Base-by-base conservation (phyloP, 1,140 invertebrate genomes). In the Rhagoletis zephyria region DNA sequence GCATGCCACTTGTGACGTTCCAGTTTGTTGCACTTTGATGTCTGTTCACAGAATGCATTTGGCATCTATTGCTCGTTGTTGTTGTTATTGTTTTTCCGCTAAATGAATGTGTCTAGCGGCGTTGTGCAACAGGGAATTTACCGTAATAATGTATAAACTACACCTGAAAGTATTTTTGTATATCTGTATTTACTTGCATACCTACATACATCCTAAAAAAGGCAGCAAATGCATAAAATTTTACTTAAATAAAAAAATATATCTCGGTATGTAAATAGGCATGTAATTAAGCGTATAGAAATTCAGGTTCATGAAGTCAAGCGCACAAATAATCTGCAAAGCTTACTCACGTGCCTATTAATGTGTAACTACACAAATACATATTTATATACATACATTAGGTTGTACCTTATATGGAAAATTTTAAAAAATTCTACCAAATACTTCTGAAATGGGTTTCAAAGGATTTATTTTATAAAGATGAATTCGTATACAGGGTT, bases 1-100 rank as follows among this genome's bases (percentile, higher is more conserved):
- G 70, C 70, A 74, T 74, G 45, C 42, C 70, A 74, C 70, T 48
- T 48, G 40, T 74, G 70, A 48, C 45, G 70, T 74, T 74, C 70
- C 45, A 74, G 70, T 74, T 74, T 74, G 70, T 74, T 74, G 70
- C 70, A 74, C 70, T 74, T 48, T 74, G 70, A 45, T 74, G 70
- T 48, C 70, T 48, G 45, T 48, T 45, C 70, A n/a, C 45, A n/a
- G n/a, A n/a, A n/a, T 74, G 45, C 45, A 4, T 74, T 74, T 74
- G 70, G 10, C 70, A 48, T 14, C 12, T 60, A 60, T 67, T 67
- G 30, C n/a, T 40, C 42, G 10, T 67, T 74, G 45, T 74, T 70
- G 30, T 48, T 70, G 16, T 70, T 48, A n/a, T 4, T 30, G 45
- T 74, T 74, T 74, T 48, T 74, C 12, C 70, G 45, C 40, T 74